Evolutionary conservation across 1,140 invertebrate species (phyloP).

Genomic region (Trachymyrmex cornetzi): DNA sequence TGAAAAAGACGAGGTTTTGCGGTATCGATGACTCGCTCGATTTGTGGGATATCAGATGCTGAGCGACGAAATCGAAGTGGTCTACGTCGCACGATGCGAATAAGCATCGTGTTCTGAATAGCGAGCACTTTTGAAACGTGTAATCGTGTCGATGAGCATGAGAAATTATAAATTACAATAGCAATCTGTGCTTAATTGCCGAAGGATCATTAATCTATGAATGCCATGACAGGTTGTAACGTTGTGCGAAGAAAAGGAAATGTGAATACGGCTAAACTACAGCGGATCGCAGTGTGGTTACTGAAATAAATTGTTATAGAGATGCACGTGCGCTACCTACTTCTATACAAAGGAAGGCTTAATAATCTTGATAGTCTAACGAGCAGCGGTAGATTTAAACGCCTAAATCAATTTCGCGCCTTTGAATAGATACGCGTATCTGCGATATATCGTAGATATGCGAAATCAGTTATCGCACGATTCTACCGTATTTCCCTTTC

Average conservation of each 20-base stretch:
- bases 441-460: conserved; percentile 45
- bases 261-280: conserved; percentile 22
- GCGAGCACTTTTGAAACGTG: not conserved
- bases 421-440: conserved; percentile 32
- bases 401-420: conserved; percentile 48
- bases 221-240: conserved; percentile 20
- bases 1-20: not conserved
- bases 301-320: conserved; percentile 43
- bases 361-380: conserved; percentile 47
- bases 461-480: conserved; percentile 54
- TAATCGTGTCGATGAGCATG: conserved; percentile 24
- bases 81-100: not conserved
- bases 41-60: not conserved
- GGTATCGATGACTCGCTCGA: conserved; percentile 6
- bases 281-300: conserved; percentile 12
- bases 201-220: conserved; percentile 59
- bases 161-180: conserved; percentile 61
- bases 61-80: not conserved
- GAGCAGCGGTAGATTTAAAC: conserved; percentile 41
- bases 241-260: conserved; percentile 19
- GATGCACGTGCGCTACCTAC: not conserved
- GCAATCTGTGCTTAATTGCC: conserved; percentile 56
- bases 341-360: conserved; percentile 44
- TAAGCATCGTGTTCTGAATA: conserved; percentile 26
- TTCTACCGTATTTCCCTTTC: conserved; percentile 49